Evolutionary conservation across 1,140 invertebrate species (phyloP).

Genomic region (Drosophila takahashii): DNA sequence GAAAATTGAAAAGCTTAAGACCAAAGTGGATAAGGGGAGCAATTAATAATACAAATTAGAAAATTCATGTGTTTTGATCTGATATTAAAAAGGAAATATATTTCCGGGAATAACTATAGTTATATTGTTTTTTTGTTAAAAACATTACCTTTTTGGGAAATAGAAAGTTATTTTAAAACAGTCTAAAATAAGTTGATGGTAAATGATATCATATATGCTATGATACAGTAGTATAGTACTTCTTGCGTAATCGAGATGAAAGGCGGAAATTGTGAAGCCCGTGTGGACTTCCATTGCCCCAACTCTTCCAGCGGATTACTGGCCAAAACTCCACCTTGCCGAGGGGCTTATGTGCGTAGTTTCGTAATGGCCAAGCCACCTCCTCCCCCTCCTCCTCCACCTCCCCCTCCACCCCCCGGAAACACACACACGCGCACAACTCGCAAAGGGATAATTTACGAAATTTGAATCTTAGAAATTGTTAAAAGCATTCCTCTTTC

Average conservation of each 20-base stretch:
- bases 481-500: slow-evolving; percentile 71
- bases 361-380: slow-evolving; percentile 54
- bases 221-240: too few relatives aligned
- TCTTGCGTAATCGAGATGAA: background rate
- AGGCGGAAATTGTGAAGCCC: slow-evolving; percentile 44
- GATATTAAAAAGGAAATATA: background rate
- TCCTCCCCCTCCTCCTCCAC: background rate
- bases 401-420: background rate
- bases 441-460: slow-evolving; percentile 82
- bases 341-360: slow-evolving; percentile 41
- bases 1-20: background rate
- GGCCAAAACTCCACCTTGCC: slow-evolving; percentile 25
- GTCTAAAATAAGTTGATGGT: too few relatives aligned
- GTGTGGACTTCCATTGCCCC: slow-evolving; percentile 23
- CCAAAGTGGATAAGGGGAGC: background rate
- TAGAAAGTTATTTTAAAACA: too few relatives aligned
- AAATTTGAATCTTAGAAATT: slow-evolving; percentile 84
- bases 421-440: slow-evolving; percentile 45
- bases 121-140: too few relatives aligned
- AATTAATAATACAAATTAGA: background rate
- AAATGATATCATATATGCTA: too few relatives aligned
- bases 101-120: too few relatives aligned
- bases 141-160: too few relatives aligned
- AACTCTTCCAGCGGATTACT: background rate
- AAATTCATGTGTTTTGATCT: background rate